Base-by-base conservation (phyloP, 2,797 vertebrate species). In the Anguilla marmorata region DNA sequence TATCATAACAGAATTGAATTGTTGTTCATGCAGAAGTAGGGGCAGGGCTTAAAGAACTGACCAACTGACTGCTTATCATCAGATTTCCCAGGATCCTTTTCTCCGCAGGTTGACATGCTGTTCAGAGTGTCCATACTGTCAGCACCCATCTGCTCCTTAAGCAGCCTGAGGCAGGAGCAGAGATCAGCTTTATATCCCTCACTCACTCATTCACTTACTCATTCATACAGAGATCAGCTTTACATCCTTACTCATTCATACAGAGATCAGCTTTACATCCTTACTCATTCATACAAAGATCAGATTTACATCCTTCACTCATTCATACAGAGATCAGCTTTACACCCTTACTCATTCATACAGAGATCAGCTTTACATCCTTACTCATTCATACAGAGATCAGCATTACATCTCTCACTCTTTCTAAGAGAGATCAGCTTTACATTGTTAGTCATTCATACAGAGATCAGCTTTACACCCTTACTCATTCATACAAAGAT, bases 121-220 rank as follows among this genome's bases (percentile, higher is more conserved):
- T 93, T 86, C 45, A 94, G 87, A 11, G 92, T 94, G 89, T 94
- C 94, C 90, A 92, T 93, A 86, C 93, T 93, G 60, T 89, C 92
- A n/a, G 85, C 92, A 50, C 63, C 88, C n/a, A 90, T 80, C 74
- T 94, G 91, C 24, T 94, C 93, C 88, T 94, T 93, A 24, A 87
- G 88, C n/a, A 95, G 86, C 85, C 96, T 97, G 87, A 21, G 7
- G 74, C 84, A 6, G 88, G 9, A 87, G 50, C 52, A 90, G 8
- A 0, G 19, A 3, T 84, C 72, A 85, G 56, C 74, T 76, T 50
- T 11, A 14, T 3, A 66, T 24, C 60, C 60, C 12, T 14, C 60
- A 33, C 33, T 33, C 33, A 33, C 33, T 33, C 33, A 33, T 33
- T 33, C 33, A 33, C 56, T 58, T 2, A 37, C 37, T 37, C 37